phyloP scores from a whole-genome alignment of 1,140 invertebrate species.

The Bicyclus anynana region DNA sequence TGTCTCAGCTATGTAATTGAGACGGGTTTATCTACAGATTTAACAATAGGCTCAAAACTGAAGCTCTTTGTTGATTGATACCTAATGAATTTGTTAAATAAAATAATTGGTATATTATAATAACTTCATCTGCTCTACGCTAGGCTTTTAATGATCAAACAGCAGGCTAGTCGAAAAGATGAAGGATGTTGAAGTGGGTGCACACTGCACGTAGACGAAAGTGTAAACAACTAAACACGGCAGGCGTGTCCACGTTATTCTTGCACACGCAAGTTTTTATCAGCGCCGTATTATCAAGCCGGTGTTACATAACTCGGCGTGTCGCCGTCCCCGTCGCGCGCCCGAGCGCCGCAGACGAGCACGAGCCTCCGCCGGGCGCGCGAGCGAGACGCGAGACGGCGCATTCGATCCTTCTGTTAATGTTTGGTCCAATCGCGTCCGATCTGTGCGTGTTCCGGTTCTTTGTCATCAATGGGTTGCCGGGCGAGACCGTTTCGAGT shows the following conservation, averaged over 20 bases:
- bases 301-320: constrained; percentile 62
- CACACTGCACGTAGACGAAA: too few species aligned
- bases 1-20: too few species aligned
- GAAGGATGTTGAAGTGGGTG: too few species aligned
- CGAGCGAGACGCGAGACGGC: constrained; percentile 52
- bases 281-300: constrained; percentile 68
- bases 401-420: constrained; percentile 74
- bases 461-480: constrained; percentile 79
- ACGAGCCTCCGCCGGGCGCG: constrained; percentile 5
- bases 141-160: too few species aligned
- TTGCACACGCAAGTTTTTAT: constrained; percentile 62
- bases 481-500: constrained; percentile 72
- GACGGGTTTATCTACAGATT: too few species aligned
- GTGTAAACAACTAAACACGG: background rate
- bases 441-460: constrained; percentile 77
- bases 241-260: constrained; percentile 36
- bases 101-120: too few species aligned
- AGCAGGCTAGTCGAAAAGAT: too few species aligned
- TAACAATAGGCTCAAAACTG: too few species aligned
- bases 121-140: too few species aligned
- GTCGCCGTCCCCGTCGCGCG: constrained; percentile 37
- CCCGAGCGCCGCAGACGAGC: constrained; percentile 10
- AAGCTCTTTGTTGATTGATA: too few species aligned
- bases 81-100: too few species aligned
- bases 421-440: constrained; percentile 74